phyloP scores from a whole-genome alignment of 37 sponge, comb jelly and placozoan genomes.

The Crambe crambe region DNA sequence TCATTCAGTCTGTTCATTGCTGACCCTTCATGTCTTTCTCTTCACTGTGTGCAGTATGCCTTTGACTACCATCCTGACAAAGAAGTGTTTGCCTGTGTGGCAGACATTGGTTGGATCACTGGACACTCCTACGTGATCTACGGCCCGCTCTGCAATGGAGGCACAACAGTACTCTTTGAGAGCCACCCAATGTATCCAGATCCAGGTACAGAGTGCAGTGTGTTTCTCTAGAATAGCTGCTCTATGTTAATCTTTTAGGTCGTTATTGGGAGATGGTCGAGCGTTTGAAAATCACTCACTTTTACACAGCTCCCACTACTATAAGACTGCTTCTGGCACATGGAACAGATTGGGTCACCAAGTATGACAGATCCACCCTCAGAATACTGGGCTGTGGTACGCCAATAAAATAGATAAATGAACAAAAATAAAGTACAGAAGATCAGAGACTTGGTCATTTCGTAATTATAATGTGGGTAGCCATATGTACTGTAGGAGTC shows the following conservation, averaged over 20 bases:
- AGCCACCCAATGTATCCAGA: constrained; percentile 86
- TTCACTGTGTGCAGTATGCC: constrained; percentile 59
- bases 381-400: constrained; percentile 82
- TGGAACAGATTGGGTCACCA: constrained; percentile 73
- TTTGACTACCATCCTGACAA: constrained; percentile 83
- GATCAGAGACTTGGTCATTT: no score
- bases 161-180: constrained; percentile 91
- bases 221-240: background rate
- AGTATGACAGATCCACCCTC: constrained; percentile 86
- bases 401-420: no score
- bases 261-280: constrained; percentile 98
- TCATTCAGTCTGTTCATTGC: background rate
- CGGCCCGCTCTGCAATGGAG: constrained; percentile 94
- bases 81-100: constrained; percentile 95
- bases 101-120: constrained; percentile 98
- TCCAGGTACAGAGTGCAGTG: constrained; percentile 75
- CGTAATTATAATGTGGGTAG: no score
- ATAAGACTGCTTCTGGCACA: constrained; percentile 74
- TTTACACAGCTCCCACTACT: constrained; percentile 93
- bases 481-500: no score
- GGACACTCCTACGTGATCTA: constrained; percentile 95
- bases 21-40: constrained; percentile 7
- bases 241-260: no score
- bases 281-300: constrained; percentile 85
- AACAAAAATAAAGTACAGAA: no score